Evolutionary conservation across 64 coral and sea anemone species (phyloP), one percentile per base, ranked within the genome.

Genomic region (Pocillopora damicornis): DNA sequence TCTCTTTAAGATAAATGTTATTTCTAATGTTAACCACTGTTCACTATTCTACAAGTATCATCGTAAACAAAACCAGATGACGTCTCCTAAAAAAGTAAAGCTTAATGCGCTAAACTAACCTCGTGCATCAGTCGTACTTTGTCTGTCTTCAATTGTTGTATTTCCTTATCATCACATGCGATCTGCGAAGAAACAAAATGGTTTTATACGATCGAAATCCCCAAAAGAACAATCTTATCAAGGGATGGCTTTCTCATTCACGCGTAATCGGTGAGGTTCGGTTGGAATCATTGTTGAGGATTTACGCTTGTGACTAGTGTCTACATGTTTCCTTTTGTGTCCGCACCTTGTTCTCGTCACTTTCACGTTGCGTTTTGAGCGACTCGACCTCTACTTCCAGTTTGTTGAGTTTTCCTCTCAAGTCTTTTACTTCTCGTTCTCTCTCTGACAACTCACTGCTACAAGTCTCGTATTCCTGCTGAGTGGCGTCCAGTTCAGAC

Each of bases 401-500:
- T 79, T 86, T 84, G 16, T 84, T 79, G 13, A 95, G 35, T 60
- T 79, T 90, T 75, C 74, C 75, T 75, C 83, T 89, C 2, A 99
- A 79, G 30, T 95, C 88, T 5, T 64, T 57, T 11, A 93, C 79
- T 61, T 99, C 84, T n/a, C 87, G 78, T 22, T 99, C 97, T 67
- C 91, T 45, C 18, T 95, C 86, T 17, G 58, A 62, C 45, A 99
- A 87, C 78, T 99, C 94, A 30, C 82, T 78, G 9, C 63, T 92
- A 20, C 87, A 92, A 13, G 87, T 92, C 67, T 93, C 87, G 62
- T 90, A 96, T 35, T 96, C 94, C 77, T 96, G 94, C 59, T 93
- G 91, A 14, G 91, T 96, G 20, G 94, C 88, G 71, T 96, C 94
- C 61, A 96, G 82, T 80, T 96, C 94, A 25, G 94, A 89, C 74